Evolutionary conservation across 2,113 vertebrate species (phyloP).

Genomic region (Lethenteron reissneri): DNA sequence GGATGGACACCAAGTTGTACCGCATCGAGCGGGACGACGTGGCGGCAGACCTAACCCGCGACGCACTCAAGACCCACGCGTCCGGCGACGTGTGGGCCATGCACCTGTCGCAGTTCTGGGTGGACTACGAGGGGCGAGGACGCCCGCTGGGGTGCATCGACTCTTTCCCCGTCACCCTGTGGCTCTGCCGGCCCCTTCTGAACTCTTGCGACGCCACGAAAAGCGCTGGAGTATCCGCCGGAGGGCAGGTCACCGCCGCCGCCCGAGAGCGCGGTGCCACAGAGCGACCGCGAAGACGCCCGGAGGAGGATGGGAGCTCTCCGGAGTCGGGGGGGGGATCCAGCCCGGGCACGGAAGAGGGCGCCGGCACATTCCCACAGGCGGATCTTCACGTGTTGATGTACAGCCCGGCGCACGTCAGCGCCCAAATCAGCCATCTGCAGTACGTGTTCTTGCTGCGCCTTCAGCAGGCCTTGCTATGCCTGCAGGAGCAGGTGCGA

Average conservation of each 20-base stretch:
- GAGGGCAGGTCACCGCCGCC: constrained; percentile 4
- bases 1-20: constrained; percentile 52
- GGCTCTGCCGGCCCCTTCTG: constrained; percentile 39
- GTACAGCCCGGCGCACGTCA: constrained; percentile 36
- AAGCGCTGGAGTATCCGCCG: constrained; percentile 25
- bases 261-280: background rate
- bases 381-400: constrained; percentile 48
- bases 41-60: constrained; percentile 29
- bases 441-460: constrained; percentile 73
- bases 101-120: constrained; percentile 34
- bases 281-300: constrained; percentile 13
- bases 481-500: constrained; percentile 49
- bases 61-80: constrained; percentile 39
- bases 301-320: constrained; percentile 17
- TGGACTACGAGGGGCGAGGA: constrained; percentile 66
- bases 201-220: constrained; percentile 26
- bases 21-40: constrained; percentile 28
- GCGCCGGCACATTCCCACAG: constrained; percentile 19
- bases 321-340: constrained; percentile 10
- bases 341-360: constrained; percentile 14
- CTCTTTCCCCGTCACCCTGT: constrained; percentile 51
- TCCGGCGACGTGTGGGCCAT: constrained; percentile 67
- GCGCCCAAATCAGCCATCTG: constrained; percentile 70
- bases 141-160: constrained; percentile 47
- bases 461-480: constrained; percentile 50